phyloP scores from a whole-genome alignment of 37 sponge, comb jelly and placozoan genomes.

The Trichoplax adhaerens region DNA sequence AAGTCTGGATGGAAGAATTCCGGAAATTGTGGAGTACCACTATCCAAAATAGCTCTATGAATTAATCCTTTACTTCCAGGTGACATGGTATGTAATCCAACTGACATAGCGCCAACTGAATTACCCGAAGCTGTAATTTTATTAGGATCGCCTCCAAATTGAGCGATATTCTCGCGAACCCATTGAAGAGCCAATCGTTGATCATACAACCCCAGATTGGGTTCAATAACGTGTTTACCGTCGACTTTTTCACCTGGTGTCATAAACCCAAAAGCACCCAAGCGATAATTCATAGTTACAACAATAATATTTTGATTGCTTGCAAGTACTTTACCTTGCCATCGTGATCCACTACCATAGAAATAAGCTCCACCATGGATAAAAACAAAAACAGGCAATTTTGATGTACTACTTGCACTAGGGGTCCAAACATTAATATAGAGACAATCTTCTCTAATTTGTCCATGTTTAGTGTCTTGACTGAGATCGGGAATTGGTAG shows the following conservation, averaged over 20 bases:
- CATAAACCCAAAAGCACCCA: slow-evolving; percentile 6
- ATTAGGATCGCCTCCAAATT: slow-evolving; percentile 7
- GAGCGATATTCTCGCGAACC: slow-evolving; percentile 11
- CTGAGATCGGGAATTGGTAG: no score
- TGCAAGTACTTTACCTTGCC: slow-evolving; percentile 11
- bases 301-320: slow-evolving; percentile 1
- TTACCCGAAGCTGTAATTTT: background rate
- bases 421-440: no score
- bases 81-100: no score
- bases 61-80: no score
- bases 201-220: slow-evolving; percentile 13
- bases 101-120: no score
- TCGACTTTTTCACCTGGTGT: background rate
- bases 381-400: slow-evolving; percentile 8
- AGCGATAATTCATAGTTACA: slow-evolving; percentile 12
- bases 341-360: slow-evolving; percentile 12
- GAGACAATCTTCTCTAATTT: no score
- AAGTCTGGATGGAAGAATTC: no score
- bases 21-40: no score
- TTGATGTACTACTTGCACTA: background rate
- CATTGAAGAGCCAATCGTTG: slow-evolving; percentile 6
- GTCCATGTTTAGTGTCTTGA: no score
- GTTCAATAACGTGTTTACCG: background rate
- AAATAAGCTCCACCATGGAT: slow-evolving; percentile 17
- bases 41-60: no score